Conservation (phyloP, 2,113 vertebrate species). For the Tylochromis polylepis region DNA sequence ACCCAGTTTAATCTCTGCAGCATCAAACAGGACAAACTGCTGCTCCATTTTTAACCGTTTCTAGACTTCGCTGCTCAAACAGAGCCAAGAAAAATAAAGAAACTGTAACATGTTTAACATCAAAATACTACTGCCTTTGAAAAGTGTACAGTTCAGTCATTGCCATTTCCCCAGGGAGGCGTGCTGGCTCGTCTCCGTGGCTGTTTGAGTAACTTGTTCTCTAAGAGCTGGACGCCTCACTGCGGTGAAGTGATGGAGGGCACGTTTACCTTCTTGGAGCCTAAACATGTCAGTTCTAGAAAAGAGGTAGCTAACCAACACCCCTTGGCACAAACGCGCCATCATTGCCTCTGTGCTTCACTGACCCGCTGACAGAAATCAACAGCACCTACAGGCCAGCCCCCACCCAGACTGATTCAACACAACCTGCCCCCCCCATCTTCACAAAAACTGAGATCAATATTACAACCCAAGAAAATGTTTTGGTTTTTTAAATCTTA, state of each 20-base stretch:
- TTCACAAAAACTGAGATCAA: not conserved
- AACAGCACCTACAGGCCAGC: not conserved
- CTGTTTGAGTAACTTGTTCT: not conserved
- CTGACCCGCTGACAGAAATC: not conserved
- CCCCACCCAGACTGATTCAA: not conserved
- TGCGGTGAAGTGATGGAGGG: not conserved
- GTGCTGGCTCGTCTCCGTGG: not conserved
- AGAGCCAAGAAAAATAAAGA: not conserved
- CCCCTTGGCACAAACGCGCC: not conserved
- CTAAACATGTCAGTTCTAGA: slow-evolving; percentile 8
- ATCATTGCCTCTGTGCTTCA: slow-evolving; percentile 2
- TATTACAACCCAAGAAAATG: not conserved
- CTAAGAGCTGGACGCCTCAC: not conserved
- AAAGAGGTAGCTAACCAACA: slow-evolving; percentile 52
- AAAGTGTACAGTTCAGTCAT: not conserved
- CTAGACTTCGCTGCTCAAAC: not conserved
- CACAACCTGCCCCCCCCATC: not conserved
- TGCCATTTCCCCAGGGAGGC: not conserved
- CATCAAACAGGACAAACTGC: not conserved
- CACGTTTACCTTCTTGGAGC: not conserved
- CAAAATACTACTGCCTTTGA: not conserved
- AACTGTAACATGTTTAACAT: not conserved
- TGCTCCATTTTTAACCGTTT: not conserved
- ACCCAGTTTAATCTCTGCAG: not conserved
- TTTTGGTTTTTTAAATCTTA: slow-evolving; percentile 28